Conservation (phyloP, 2,797 vertebrate species). For the Cyprinella venusta region DNA sequence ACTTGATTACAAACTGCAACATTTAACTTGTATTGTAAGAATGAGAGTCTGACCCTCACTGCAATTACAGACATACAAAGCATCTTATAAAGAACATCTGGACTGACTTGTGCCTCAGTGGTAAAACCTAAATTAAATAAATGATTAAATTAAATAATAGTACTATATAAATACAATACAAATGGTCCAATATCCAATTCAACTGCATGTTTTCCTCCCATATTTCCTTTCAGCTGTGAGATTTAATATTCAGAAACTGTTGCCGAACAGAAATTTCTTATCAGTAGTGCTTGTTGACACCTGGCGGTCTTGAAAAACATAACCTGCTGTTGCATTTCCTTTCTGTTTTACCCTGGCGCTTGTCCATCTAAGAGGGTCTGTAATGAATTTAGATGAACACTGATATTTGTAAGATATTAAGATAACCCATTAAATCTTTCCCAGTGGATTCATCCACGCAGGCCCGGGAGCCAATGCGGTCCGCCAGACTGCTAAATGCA, state of each 20-base stretch:
- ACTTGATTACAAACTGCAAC: slow-evolving; percentile 30
- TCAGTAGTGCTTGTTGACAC: slow-evolving; percentile 40
- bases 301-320: slow-evolving; percentile 35
- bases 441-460: slow-evolving; percentile 39
- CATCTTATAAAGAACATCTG: slow-evolving; percentile 1
- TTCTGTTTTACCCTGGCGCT: slow-evolving; percentile 28
- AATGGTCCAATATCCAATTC: not conserved
- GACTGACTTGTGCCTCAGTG: not conserved
- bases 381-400: slow-evolving; percentile 47
- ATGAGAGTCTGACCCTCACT: not conserved
- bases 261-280: not conserved
- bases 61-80: not conserved
- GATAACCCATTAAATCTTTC: slow-evolving; percentile 48
- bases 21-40: slow-evolving; percentile 33
- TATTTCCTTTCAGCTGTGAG: not conserved
- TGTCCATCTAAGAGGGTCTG: slow-evolving; percentile 37
- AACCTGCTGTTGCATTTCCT: slow-evolving; percentile 12
- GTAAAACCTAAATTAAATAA: slow-evolving; percentile 8
- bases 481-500: slow-evolving; percentile 41
- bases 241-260: not conserved
- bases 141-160: not conserved
- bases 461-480: slow-evolving; percentile 27
- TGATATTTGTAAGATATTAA: slow-evolving; percentile 50
- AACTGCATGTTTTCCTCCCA: not conserved
- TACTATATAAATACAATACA: not conserved